These are phyloP conservation scores for Gasterosteus nipponicus DNA, from an alignment of 2,113 vertebrate genomes.

Conservation along the genomic window DNA sequence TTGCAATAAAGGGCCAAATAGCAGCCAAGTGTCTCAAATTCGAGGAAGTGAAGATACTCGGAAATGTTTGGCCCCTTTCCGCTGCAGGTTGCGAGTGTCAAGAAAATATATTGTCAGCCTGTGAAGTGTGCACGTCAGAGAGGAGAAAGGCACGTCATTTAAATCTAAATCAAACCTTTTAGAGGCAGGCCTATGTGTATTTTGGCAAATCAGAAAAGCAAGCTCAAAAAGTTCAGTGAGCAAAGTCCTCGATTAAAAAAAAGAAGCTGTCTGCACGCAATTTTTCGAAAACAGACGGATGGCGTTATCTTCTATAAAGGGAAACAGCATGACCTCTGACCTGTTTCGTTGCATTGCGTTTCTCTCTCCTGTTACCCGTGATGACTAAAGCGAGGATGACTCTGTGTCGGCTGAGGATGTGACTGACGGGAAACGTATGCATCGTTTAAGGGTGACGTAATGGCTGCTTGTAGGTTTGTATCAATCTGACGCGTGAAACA, in stretches of 20 bases:
- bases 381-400: background rate
- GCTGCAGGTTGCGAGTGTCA: background rate
- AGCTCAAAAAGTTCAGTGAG: background rate
- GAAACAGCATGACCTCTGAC: conserved; percentile 50
- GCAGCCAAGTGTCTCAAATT: background rate
- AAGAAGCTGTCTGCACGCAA: background rate
- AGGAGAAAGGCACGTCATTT: conserved; percentile 19
- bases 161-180: background rate
- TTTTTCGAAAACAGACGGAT: background rate
- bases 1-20: background rate
- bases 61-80: background rate
- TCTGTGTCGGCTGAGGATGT: background rate
- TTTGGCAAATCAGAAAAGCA: background rate
- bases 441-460: conserved; percentile 3
- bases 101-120: background rate
- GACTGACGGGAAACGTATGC: background rate
- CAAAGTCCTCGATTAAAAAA: background rate
- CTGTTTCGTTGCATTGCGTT: background rate
- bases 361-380: background rate
- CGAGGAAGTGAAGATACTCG: background rate
- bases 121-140: conserved; percentile 8
- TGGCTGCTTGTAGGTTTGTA: background rate
- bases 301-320: background rate
- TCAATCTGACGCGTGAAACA: background rate
- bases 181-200: no score